Percentiles rank a stretch among this genome's conserved stretches.
phyloP scores from a whole-genome alignment of 2,888 invertebrate genomes.

The Pinctada fucata region DNA sequence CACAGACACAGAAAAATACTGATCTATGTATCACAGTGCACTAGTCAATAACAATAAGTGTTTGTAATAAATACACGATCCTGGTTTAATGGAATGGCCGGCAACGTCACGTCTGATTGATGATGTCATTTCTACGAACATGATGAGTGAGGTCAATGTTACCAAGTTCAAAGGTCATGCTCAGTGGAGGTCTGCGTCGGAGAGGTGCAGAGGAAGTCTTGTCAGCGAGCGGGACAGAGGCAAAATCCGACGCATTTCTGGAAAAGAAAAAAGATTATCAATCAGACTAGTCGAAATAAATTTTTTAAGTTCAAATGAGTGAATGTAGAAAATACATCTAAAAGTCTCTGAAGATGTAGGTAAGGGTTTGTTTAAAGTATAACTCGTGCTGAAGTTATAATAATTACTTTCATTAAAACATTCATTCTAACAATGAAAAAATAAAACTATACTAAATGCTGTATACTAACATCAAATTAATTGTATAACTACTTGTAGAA shows the following conservation, averaged over 20 bases:
- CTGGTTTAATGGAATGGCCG: neutral
- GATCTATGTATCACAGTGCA: neutral
- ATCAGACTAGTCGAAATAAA: neutral
- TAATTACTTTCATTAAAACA: neutral
- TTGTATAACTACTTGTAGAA: neutral
- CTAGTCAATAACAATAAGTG: neutral
- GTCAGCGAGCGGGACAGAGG: conserved; percentile 25
- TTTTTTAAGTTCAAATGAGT: neutral
- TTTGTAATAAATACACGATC: neutral
- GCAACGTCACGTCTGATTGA: conserved; percentile 9
- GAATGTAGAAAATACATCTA: too few species aligned
- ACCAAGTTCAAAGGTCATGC: conserved; percentile 59
- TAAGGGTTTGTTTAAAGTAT: too few species aligned
- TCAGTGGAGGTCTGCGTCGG: conserved; percentile 54
- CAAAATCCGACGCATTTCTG: conserved; percentile 39
- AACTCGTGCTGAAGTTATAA: too few species aligned
- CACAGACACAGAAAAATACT: neutral
- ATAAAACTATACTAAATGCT: neutral
- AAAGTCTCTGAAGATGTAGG: neutral
- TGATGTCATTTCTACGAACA: conserved; percentile 37
- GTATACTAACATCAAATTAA: neutral
- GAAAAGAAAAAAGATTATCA: conserved; percentile 6
- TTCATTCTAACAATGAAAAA: neutral
- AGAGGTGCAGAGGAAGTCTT: conserved; percentile 53
- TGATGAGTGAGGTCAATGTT: conserved; percentile 55